These are phyloP conservation scores for Mamestra brassicae DNA, from an alignment of 2,888 invertebrate genomes.

Conservation along the genomic window DNA sequence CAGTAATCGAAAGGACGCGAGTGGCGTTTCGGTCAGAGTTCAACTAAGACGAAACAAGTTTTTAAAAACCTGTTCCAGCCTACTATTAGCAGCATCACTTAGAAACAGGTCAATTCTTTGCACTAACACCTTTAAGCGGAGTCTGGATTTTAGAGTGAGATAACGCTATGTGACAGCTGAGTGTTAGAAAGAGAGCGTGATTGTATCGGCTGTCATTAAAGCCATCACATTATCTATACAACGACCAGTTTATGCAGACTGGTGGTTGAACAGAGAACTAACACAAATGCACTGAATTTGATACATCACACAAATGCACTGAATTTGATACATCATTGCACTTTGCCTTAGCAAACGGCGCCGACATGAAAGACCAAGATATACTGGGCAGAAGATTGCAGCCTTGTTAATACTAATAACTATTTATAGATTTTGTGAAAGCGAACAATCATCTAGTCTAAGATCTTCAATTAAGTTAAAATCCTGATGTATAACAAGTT, in stretches of 20 bases:
- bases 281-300: background rate
- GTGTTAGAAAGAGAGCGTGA: slow-evolving; percentile 25
- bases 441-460: slow-evolving; percentile 51
- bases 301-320: too few species aligned
- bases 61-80: slow-evolving; percentile 47
- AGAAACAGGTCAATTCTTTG: slow-evolving; percentile 43
- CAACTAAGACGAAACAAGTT: slow-evolving; percentile 52
- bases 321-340: background rate
- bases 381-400: background rate
- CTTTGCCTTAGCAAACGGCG: background rate
- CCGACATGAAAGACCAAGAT: background rate
- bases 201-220: slow-evolving; percentile 12
- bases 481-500: slow-evolving; percentile 57
- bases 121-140: background rate
- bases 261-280: slow-evolving; percentile 14
- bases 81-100: slow-evolving; percentile 38
- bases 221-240: slow-evolving; percentile 20
- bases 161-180: background rate
- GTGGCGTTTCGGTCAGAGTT: slow-evolving; percentile 57
- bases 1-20: slow-evolving; percentile 29
- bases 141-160: slow-evolving; percentile 9
- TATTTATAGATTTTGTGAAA: slow-evolving; percentile 64
- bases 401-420: slow-evolving; percentile 24
- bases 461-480: slow-evolving; percentile 69
- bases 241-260: slow-evolving; percentile 19